Evolutionary conservation across 53 echinoderm and acorn worm genomes (phyloP), one percentile per base, ranked within the genome.

Genomic region (Patiria pectinifera): DNA sequence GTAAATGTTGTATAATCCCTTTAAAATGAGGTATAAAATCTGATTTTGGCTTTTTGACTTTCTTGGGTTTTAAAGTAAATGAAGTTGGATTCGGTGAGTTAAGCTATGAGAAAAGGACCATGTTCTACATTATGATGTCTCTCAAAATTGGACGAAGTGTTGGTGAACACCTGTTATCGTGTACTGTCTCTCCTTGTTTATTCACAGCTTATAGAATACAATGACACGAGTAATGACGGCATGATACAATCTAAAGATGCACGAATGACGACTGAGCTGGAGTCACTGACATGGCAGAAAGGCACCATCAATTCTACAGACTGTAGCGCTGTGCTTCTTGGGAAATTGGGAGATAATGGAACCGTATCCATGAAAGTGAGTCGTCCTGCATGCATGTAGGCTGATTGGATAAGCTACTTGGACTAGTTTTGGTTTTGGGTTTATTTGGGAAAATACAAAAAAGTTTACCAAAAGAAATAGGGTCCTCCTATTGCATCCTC

Each of bases 121-220:
- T 35, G 35, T 0, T 35, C 35, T 35, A 35, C 53, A 53, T 53
- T 53, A 3, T 53, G 53, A 6, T 49, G 49, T 49, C 49, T 49
- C 49, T 49, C 53, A 53, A 6, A 53, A 49, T 49, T 2, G 1
- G 35, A 53, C 53, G 0, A 8, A 53, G 53, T 53, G 53, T 53
- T 53, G 53, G 53, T 15, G 16, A 18, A 43, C 77, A 76, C 21
- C 11, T 76, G 12, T 0, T 22, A n/a, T 76, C 4, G 5, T 82
- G 47, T 26, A 53, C 12, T 18, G 8, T 71, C 11, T 59, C 48
- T 66, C 61, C 48, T 62, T 71, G n/a, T 14, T 35, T 91, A 48
- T 43, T 95, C 88, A 35, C 91, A 97, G 99, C 76, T 99, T 8
- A 89, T 97, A 49, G 96, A 97, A 91, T 99, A 91, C 84, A 91